Evolutionary conservation across 2,113 vertebrate genomes (phyloP).

Genomic region (Zosterops japonicus): DNA sequence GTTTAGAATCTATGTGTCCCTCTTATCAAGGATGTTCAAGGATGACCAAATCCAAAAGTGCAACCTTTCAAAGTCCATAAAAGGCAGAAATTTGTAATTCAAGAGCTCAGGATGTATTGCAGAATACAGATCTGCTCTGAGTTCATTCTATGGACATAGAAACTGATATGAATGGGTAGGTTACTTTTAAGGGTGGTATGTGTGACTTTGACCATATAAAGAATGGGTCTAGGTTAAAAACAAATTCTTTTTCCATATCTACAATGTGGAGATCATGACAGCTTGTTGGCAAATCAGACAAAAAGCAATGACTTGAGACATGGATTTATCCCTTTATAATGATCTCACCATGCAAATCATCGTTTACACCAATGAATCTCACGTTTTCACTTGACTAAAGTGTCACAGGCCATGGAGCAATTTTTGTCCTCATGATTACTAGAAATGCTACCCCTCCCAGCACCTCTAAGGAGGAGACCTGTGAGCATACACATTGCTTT

Average conservation of each 20-base stretch:
- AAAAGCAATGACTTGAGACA: neutral
- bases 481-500: neutral
- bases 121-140: neutral
- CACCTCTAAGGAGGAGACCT: neutral
- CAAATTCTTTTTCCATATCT: neutral
- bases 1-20: neutral
- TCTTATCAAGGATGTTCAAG: neutral
- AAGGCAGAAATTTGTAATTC: neutral
- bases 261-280: neutral
- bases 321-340: neutral
- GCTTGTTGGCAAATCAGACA: neutral
- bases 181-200: neutral
- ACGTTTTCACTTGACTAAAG: neutral
- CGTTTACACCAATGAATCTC: rapidly evolving
- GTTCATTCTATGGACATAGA: neutral
- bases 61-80: neutral
- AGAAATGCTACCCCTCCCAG: neutral
- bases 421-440: neutral
- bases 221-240: neutral
- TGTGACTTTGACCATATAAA: neutral
- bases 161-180: rapidly evolving
- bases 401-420: neutral
- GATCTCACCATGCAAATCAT: neutral
- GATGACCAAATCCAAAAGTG: neutral
- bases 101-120: neutral